Conservation (phyloP, 2,113 vertebrate genomes). For the Syngnathus scovelli region DNA sequence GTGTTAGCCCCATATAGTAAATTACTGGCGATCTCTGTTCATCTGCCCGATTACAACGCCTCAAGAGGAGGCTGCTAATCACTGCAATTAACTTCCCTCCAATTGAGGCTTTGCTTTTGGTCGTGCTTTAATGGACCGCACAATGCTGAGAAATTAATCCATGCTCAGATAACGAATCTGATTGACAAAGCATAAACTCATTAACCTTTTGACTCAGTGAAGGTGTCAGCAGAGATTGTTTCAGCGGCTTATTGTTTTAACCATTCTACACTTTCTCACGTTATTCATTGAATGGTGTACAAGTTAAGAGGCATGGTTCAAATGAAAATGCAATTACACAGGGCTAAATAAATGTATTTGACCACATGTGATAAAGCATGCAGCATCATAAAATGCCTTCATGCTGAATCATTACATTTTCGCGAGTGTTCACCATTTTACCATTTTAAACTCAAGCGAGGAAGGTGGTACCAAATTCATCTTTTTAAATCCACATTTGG, state of each 20-base stretch:
- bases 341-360: background rate
- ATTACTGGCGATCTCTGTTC: slow-evolving; percentile 45
- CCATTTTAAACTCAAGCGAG: background rate
- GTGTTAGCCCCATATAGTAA: slow-evolving; percentile 30
- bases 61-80: slow-evolving; percentile 62
- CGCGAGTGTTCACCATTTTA: background rate
- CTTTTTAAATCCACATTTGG: background rate
- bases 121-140: slow-evolving; percentile 54
- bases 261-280: background rate
- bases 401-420: background rate
- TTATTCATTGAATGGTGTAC: background rate
- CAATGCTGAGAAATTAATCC: slow-evolving; percentile 64
- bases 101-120: slow-evolving; percentile 59
- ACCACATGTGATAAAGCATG: background rate
- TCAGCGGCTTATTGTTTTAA: slow-evolving; percentile 24
- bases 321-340: background rate
- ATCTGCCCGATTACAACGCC: slow-evolving; percentile 43
- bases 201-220: slow-evolving; percentile 53
- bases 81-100: slow-evolving; percentile 63
- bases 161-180: slow-evolving; percentile 66
- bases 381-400: background rate
- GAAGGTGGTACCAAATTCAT: background rate
- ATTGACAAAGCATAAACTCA: slow-evolving; percentile 63
- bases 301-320: background rate
- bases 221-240: slow-evolving; percentile 31